These are phyloP conservation scores for Tanytarsus gracilentus DNA, from an alignment of 2,888 invertebrate species.

Conservation along the genomic window DNA sequence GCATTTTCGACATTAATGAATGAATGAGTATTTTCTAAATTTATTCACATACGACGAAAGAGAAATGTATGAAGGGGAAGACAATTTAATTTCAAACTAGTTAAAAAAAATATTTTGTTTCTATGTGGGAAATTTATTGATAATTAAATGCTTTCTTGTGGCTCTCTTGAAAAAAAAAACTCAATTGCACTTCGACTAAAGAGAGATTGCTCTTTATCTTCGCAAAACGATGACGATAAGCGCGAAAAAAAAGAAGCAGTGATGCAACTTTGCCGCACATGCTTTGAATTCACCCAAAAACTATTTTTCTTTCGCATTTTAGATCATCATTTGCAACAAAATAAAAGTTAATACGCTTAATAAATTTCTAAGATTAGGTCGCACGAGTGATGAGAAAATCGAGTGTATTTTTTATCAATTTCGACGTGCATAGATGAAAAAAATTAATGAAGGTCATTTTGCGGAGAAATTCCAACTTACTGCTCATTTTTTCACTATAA, in stretches of 20 bases:
- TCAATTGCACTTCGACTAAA: too few relatives aligned
- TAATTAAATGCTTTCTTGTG: too few relatives aligned
- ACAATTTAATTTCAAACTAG: neutral
- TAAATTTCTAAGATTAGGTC: too few relatives aligned
- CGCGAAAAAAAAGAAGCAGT: neutral
- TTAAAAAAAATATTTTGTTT: too few relatives aligned
- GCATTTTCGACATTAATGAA: neutral
- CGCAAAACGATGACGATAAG: too few relatives aligned
- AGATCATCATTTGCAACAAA: too few relatives aligned
- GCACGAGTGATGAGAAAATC: neutral
- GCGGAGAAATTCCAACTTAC: slow-evolving; percentile 13
- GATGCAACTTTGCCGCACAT: neutral
- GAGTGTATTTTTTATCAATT: neutral
- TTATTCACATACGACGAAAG: neutral
- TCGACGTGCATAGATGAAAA: neutral
- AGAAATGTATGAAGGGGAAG: neutral
- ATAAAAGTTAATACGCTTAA: too few relatives aligned
- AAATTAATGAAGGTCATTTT: slow-evolving; percentile 11
- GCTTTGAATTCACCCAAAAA: neutral
- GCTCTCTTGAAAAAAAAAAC: too few relatives aligned
- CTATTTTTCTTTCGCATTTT: too few relatives aligned
- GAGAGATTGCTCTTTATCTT: too few relatives aligned
- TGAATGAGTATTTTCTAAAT: neutral
- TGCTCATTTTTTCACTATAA: slow-evolving; percentile 18
- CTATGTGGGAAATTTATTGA: too few relatives aligned